phyloP scores from a whole-genome alignment of 2,113 vertebrate species.

The Pituophis catenifer region DNA sequence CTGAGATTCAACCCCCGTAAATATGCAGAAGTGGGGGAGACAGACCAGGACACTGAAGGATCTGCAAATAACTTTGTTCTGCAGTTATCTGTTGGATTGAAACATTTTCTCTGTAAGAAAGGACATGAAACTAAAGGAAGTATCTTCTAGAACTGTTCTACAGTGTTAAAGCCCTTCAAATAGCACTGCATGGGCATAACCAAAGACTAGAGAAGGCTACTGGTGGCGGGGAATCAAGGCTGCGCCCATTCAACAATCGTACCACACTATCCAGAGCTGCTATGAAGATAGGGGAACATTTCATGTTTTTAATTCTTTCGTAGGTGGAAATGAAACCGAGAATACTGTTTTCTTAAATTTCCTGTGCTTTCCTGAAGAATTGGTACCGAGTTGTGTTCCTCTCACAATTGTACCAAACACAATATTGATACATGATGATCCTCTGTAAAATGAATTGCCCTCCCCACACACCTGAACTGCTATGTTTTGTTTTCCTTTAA shows the following conservation, averaged over 20 bases:
- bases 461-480: background rate
- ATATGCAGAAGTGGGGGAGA: background rate
- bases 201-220: background rate
- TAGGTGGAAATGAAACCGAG: background rate
- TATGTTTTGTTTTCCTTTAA: background rate
- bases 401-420: background rate
- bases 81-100: background rate
- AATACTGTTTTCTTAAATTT: background rate
- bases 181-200: background rate
- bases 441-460: background rate
- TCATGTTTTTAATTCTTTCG: background rate
- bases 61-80: too few relatives aligned
- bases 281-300: background rate
- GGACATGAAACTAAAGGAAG: background rate
- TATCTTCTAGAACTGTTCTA: background rate
- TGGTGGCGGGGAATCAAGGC: background rate
- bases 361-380: slow-evolving; percentile 2
- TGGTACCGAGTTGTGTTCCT: background rate
- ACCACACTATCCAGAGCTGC: slow-evolving; percentile 8
- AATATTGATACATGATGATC: background rate
- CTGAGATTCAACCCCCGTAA: slow-evolving; percentile 15
- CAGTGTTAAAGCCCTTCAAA: background rate
- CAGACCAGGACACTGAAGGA: background rate
- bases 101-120: background rate
- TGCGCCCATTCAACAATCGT: background rate